phyloP scores from a whole-genome alignment of 2,888 invertebrate species.

The Eristalis arbustorum region DNA sequence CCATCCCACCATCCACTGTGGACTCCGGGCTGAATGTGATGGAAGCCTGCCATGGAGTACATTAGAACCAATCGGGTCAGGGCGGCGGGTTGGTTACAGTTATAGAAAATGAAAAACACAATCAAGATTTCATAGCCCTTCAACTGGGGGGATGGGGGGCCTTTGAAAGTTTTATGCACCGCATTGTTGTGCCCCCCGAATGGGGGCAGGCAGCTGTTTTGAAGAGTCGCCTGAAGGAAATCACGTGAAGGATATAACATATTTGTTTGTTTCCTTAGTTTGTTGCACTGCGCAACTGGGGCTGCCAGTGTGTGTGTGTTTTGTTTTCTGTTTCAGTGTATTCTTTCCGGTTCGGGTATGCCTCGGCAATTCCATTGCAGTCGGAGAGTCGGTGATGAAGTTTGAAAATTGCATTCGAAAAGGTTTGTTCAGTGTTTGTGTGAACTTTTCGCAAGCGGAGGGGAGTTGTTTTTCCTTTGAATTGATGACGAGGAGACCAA shows the following conservation, averaged over 20 bases:
- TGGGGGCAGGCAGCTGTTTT: constrained; percentile 61
- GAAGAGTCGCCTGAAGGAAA: constrained; percentile 66
- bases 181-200: constrained; percentile 67
- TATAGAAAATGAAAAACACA: constrained; percentile 69
- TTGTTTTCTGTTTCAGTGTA: neutral
- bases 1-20: too few relatives aligned
- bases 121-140: constrained; percentile 64
- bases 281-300: constrained; percentile 26
- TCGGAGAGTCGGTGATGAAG: neutral
- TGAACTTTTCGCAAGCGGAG: constrained; percentile 35
- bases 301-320: neutral
- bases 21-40: constrained; percentile 3
- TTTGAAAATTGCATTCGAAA: constrained; percentile 6
- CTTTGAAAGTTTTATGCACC: constrained; percentile 59
- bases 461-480: constrained; percentile 34
- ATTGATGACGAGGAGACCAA: constrained; percentile 40
- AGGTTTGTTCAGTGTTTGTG: neutral
- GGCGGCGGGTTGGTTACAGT: constrained; percentile 64
- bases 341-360: neutral
- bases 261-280: constrained; percentile 38
- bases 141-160: neutral
- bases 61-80: constrained; percentile 45
- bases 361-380: neutral
- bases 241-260: constrained; percentile 53
- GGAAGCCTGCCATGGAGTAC: constrained; percentile 13